Evolutionary conservation across 2,113 vertebrate genomes (phyloP).

Genomic region (Ictalurus furcatus): DNA sequence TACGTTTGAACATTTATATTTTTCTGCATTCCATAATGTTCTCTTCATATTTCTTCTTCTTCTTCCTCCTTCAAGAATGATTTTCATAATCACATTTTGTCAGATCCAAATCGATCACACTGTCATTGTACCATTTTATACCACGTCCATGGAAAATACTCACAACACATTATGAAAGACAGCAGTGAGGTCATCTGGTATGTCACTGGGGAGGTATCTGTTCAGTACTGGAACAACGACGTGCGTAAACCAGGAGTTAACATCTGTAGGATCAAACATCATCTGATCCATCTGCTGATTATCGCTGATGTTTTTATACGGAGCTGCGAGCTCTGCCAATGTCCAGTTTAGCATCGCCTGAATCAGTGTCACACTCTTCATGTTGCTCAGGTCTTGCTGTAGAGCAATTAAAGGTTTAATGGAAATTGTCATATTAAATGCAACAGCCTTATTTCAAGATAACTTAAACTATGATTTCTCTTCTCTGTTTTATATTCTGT

Average conservation of each 20-base stretch:
- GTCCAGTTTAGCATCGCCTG: conserved; percentile 74
- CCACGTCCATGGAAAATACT: conserved; percentile 35
- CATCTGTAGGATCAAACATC: conserved; percentile 57
- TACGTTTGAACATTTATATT: background rate
- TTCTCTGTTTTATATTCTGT: background rate
- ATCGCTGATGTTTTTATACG: conserved; percentile 44
- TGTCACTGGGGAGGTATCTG: conserved; percentile 54
- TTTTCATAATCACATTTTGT: background rate
- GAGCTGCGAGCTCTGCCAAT: conserved; percentile 67
- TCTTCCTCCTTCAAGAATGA: background rate
- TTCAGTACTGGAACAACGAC: conserved; percentile 65
- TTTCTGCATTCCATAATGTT: background rate
- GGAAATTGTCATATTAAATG: background rate
- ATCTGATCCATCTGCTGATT: background rate
- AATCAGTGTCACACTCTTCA: conserved; percentile 64
- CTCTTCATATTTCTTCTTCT: background rate
- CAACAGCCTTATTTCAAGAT: background rate
- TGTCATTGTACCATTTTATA: background rate
- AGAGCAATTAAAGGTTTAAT: background rate
- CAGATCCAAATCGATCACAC: background rate
- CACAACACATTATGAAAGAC: conserved; percentile 73
- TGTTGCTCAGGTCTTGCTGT: conserved; percentile 63
- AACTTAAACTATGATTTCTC: background rate
- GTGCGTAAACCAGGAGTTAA: conserved; percentile 69
- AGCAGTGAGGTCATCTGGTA: conserved; percentile 57